phyloP scores from a whole-genome alignment of 2,888 invertebrate species.

The Lasioglossum villosulum region DNA sequence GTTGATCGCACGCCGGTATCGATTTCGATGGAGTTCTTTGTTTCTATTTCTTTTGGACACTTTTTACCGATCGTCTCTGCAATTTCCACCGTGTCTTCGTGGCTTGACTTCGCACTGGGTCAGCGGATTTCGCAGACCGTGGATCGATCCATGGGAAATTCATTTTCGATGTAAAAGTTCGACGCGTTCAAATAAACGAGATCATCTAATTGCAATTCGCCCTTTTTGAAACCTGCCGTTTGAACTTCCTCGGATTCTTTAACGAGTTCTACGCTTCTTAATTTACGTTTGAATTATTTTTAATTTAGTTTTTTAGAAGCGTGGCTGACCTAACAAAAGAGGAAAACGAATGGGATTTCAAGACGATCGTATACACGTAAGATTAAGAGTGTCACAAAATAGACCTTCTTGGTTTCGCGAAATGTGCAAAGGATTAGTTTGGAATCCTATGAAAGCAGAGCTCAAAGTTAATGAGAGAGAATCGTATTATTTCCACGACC shows the following conservation, averaged over 20 bases:
- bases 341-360: neutral
- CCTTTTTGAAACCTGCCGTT: neutral
- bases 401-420: neutral
- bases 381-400: neutral
- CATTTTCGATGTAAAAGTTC: neutral
- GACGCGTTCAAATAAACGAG: neutral
- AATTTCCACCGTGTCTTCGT: neutral
- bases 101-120: neutral
- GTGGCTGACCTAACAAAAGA: neutral
- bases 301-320: too few species aligned
- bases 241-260: neutral
- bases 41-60: neutral
- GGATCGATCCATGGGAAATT: neutral
- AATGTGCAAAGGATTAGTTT: neutral
- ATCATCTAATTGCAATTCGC: neutral
- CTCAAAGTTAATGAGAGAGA: neutral
- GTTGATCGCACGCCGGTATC: slow-evolving; percentile 46
- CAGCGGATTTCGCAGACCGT: neutral
- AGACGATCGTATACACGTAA: neutral
- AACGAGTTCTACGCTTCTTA: too few species aligned
- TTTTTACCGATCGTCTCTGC: neutral
- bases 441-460: neutral
- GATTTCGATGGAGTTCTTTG: slow-evolving; percentile 51
- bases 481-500: neutral
- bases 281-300: too few species aligned